Conservation (phyloP, 1,140 invertebrate species). For the Diuraphis noxia region DNA sequence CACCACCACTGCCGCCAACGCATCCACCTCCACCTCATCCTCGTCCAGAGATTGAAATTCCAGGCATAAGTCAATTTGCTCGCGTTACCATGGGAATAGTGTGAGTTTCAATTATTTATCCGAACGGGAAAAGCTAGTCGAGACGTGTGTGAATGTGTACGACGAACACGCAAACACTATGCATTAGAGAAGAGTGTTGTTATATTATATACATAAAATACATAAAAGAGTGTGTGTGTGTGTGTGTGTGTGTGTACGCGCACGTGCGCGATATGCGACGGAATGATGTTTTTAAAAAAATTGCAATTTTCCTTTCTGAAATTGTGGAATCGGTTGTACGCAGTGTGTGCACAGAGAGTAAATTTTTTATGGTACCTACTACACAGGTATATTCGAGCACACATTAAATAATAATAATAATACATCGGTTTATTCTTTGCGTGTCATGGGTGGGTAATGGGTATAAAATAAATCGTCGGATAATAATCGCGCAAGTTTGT, state of each 20-base stretch:
- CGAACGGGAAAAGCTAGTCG: slow-evolving; percentile 21
- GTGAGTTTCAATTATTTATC: slow-evolving; percentile 38
- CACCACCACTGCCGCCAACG: neutral
- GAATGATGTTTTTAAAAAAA: neutral
- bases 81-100: slow-evolving; percentile 23
- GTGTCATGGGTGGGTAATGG: no score
- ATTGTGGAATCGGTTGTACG: neutral
- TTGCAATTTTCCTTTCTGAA: neutral
- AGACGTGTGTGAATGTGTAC: neutral
- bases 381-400: neutral
- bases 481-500: no score
- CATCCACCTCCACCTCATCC: neutral
- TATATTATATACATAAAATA: neutral
- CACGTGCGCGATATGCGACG: neutral
- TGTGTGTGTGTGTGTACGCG: neutral
- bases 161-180: neutral
- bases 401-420: neutral
- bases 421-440: no score
- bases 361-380: neutral
- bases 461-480: no score
- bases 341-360: neutral
- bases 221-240: neutral
- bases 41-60: slow-evolving; percentile 8
- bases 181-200: neutral
- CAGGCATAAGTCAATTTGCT: slow-evolving; percentile 28